Conservation (phyloP, 2,888 invertebrate genomes). For the Mongoloraphidia duomilia region DNA sequence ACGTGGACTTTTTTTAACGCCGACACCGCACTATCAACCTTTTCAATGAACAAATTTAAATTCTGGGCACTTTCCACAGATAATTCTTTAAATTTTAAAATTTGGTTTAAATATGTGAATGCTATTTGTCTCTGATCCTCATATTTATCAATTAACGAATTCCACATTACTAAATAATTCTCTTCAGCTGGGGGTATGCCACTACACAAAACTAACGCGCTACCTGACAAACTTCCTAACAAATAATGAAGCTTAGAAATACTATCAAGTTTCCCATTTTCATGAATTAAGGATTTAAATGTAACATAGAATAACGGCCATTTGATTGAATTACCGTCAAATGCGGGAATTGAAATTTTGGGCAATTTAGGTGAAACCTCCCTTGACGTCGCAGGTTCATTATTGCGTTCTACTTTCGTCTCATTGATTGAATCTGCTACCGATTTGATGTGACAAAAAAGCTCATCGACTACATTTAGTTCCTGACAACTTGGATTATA, state of each 20-base stretch:
- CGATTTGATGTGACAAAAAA: neutral
- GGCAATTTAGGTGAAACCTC: neutral
- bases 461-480: neutral
- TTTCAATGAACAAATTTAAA: too few species aligned
- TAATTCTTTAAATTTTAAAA: neutral
- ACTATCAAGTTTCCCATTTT: conserved; percentile 1
- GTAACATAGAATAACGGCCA: conserved; percentile 4
- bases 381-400: neutral
- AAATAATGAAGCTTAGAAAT: too few species aligned
- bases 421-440: neutral
- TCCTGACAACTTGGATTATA: neutral
- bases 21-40: neutral
- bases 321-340: neutral
- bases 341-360: neutral
- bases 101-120: too few species aligned
- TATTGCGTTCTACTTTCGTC: neutral
- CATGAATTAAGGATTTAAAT: conserved; percentile 6
- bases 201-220: conserved; percentile 2
- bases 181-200: neutral
- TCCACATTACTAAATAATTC: neutral
- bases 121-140: neutral
- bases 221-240: conserved; percentile 2
- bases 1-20: neutral
- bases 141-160: neutral
- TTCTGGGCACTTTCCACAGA: neutral